Conservation (phyloP, 2,888 invertebrate species). For the Boloria euphrosyne region DNA sequence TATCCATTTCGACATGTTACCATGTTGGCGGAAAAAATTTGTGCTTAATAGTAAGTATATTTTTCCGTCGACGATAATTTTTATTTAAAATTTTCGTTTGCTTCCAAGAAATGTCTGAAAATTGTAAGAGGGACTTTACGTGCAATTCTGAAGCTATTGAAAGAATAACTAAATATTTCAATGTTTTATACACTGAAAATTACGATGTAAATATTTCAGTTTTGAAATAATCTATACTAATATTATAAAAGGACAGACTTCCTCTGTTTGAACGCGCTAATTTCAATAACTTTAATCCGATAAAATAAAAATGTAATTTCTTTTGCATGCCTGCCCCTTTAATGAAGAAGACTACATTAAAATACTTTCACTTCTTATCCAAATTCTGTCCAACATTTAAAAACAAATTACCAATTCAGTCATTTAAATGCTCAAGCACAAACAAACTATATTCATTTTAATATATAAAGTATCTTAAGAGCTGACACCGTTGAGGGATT, state of each 20-base stretch:
- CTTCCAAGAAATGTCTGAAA: slow-evolving; percentile 9
- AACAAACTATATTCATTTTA: too few species aligned
- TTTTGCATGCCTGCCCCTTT: too few species aligned
- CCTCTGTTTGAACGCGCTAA: too few species aligned
- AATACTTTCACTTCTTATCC: too few species aligned
- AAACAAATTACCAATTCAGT: too few species aligned
- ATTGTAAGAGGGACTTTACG: slow-evolving; percentile 1
- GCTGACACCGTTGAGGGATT: not conserved
- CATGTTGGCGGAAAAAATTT: not conserved
- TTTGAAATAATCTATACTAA: too few species aligned
- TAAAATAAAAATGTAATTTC: too few species aligned
- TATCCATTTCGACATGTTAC: slow-evolving; percentile 16
- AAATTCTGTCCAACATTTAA: not conserved
- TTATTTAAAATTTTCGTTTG: slow-evolving; percentile 9
- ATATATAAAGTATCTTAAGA: not conserved
- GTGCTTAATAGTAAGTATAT: slow-evolving; percentile 11
- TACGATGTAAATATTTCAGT: too few species aligned
- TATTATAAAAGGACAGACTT: too few species aligned
- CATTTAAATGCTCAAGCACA: not conserved
- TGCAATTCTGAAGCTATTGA: not conserved
- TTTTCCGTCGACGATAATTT: slow-evolving; percentile 13
- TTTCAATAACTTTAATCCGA: too few species aligned
- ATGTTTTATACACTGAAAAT: not conserved
- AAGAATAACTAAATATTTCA: not conserved
- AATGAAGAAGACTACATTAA: too few species aligned